phyloP scores from a whole-genome alignment of 2,888 invertebrate species.

The Bombyx huttoni region DNA sequence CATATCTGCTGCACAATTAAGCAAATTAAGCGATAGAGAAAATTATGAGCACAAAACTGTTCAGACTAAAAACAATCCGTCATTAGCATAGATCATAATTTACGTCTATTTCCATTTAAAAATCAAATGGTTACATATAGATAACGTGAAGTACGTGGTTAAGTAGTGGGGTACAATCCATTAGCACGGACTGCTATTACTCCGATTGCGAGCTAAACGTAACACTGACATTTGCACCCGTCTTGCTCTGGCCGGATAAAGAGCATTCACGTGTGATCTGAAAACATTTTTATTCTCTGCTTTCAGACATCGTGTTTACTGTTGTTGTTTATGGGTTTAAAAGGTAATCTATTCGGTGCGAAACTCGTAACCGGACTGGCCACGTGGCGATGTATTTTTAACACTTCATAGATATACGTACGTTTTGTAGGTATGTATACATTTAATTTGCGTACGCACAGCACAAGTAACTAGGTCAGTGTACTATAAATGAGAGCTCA shows the following conservation, averaged over 20 bases:
- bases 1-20: too few species aligned
- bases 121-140: neutral
- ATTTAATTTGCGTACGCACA: too few species aligned
- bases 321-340: constrained; percentile 10
- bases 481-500: too few species aligned
- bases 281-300: constrained; percentile 1
- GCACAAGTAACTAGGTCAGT: too few species aligned
- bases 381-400: too few species aligned
- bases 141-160: neutral
- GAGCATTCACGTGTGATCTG: constrained; percentile 12
- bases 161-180: constrained; percentile 30
- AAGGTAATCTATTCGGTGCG: constrained; percentile 2
- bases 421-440: too few species aligned
- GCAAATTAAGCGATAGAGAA: too few species aligned
- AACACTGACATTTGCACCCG: constrained; percentile 34
- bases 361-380: too few species aligned
- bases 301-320: neutral
- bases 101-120: neutral
- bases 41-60: too few species aligned
- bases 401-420: too few species aligned
- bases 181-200: constrained; percentile 39
- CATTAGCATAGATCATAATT: too few species aligned
- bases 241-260: constrained; percentile 24
- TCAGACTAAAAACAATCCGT: too few species aligned
- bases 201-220: constrained; percentile 24